Conservation (phyloP, 2,113 vertebrate species). For the Callithrix jacchus region DNA sequence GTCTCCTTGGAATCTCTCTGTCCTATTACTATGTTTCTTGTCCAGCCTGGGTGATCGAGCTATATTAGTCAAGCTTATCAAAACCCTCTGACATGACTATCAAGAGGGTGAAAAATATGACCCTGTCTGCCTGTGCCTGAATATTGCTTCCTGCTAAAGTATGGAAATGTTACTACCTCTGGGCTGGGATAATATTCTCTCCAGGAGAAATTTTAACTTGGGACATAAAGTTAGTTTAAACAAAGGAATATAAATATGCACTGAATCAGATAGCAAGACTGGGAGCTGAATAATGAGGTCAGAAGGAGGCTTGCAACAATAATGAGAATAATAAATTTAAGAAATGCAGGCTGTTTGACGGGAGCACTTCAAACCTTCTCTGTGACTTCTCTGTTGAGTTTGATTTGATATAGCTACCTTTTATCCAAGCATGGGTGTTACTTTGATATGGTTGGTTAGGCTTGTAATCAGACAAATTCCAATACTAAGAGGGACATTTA, state of each 20-base stretch:
- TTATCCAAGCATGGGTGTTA: slow-evolving; percentile 72
- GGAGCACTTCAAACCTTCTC: slow-evolving; percentile 40
- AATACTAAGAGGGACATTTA: slow-evolving; percentile 50
- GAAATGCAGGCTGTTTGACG: slow-evolving; percentile 38
- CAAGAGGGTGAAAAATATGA: not conserved
- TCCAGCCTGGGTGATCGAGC: not conserved
- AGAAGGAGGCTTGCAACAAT: not conserved
- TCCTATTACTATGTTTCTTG: not conserved
- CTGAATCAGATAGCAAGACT: not conserved
- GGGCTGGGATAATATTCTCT: not conserved
- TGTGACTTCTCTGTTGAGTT: slow-evolving; percentile 44
- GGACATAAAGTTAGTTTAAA: not conserved
- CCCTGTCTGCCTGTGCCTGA: not conserved
- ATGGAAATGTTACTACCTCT: not conserved
- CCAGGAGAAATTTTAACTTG: slow-evolving; percentile 31
- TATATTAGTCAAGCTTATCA: not conserved
- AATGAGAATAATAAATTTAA: slow-evolving; percentile 65
- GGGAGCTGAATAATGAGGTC: slow-evolving; percentile 25
- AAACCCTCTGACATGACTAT: not conserved
- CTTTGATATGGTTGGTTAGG: slow-evolving; percentile 74
- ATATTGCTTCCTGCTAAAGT: not conserved
- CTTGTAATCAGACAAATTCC: slow-evolving; percentile 78
- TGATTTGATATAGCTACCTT: slow-evolving; percentile 74
- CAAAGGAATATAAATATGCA: slow-evolving; percentile 15
- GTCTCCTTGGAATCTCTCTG: not conserved